phyloP scores from a whole-genome alignment of 2,888 invertebrate species.

The Tachina grossa region DNA sequence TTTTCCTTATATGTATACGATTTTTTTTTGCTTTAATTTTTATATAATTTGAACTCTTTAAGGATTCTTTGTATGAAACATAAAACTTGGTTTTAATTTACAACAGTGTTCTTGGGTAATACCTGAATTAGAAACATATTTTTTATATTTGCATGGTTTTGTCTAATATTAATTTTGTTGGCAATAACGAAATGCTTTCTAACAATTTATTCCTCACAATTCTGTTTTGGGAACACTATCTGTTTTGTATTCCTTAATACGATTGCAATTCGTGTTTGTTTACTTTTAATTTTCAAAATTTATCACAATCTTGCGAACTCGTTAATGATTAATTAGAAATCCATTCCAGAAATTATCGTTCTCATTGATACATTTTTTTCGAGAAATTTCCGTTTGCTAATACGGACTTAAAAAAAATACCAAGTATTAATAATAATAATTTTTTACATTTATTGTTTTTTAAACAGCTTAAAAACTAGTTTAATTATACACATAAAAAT shows the following conservation, averaged over 20 bases:
- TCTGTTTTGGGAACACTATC: neutral
- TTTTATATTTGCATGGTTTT: constrained; percentile 46
- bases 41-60: constrained; percentile 46
- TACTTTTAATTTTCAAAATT: neutral
- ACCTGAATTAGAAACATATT: constrained; percentile 1
- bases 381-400: no score
- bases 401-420: no score
- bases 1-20: neutral
- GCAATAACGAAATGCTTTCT: neutral
- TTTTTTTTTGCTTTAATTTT: constrained; percentile 26
- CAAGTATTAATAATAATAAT: no score
- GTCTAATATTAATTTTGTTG: neutral
- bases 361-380: no score
- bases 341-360: no score
- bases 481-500: no score
- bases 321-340: no score
- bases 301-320: no score
- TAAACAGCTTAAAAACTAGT: no score
- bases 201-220: neutral
- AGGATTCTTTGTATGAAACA: constrained; percentile 59
- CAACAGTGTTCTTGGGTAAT: constrained; percentile 58
- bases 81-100: constrained; percentile 37
- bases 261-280: neutral
- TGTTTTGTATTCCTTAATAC: neutral
- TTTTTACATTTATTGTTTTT: no score